These are phyloP conservation scores for Hyposmocoma kahamanoa DNA, from an alignment of 1,140 invertebrate genomes.

Conservation along the genomic window DNA sequence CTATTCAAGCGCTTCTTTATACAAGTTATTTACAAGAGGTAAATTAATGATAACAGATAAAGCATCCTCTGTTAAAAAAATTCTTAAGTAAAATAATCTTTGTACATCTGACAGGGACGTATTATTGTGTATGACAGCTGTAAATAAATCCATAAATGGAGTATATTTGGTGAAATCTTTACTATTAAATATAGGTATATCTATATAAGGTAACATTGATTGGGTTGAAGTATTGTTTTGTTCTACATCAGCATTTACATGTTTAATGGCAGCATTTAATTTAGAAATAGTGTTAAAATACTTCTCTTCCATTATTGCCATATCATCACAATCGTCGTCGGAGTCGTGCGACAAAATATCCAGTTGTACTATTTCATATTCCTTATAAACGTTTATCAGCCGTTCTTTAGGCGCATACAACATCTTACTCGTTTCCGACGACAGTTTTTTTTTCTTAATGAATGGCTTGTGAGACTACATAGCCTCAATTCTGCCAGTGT, in stretches of 20 bases:
- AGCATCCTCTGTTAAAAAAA: conserved; percentile 11
- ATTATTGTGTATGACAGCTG: conserved; percentile 13
- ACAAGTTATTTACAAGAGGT: conserved; percentile 13
- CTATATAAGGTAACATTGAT: conserved; percentile 12
- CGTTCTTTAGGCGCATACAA: not conserved
- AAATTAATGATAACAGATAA: conserved; percentile 12
- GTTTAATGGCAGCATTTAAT: not conserved
- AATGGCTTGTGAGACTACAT: too few relatives aligned
- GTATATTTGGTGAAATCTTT: conserved; percentile 16
- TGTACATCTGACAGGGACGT: conserved; percentile 14
- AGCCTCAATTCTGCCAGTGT: too few relatives aligned
- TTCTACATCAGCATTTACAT: not conserved
- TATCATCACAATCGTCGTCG: not conserved
- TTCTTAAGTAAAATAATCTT: conserved; percentile 16
- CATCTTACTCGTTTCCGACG: too few relatives aligned
- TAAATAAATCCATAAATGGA: conserved; percentile 14
- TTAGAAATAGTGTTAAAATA: not conserved
- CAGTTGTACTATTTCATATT: not conserved
- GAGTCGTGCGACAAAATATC: not conserved
- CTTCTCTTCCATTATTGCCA: not conserved
- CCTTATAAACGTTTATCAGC: not conserved
- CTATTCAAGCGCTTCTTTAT: conserved; percentile 11
- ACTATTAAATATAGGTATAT: conserved; percentile 11
- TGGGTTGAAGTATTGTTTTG: not conserved
- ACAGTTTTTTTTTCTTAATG: too few relatives aligned